phyloP scores from a whole-genome alignment of 1,140 invertebrate genomes.

The Lutraria rhynchaena region DNA sequence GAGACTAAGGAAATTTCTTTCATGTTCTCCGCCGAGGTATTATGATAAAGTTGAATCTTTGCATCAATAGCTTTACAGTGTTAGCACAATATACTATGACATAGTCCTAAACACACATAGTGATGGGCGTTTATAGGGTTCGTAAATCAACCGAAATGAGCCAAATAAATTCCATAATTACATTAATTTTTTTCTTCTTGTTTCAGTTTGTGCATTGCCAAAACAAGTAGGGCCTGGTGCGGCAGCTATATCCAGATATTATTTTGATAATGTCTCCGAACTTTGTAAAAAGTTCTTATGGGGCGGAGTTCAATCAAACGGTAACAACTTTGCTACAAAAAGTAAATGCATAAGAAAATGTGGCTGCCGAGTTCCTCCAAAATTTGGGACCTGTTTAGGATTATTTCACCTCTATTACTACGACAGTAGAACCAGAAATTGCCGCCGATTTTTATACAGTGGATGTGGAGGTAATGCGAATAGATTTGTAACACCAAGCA shows the following conservation, averaged over 20 bases:
- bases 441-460: background rate
- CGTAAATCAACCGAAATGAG: too few relatives aligned
- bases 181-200: too few relatives aligned
- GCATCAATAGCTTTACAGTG: too few relatives aligned
- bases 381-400: background rate
- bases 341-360: background rate
- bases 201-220: conserved; percentile 4
- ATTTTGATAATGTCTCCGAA: background rate
- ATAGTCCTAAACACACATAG: too few relatives aligned
- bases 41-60: too few relatives aligned
- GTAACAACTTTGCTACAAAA: background rate
- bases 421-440: background rate
- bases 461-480: conserved; percentile 5
- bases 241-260: background rate
- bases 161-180: too few relatives aligned
- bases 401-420: background rate
- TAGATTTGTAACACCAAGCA: background rate
- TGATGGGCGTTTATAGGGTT: too few relatives aligned
- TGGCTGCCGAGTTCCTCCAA: background rate
- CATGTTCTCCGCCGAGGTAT: too few relatives aligned
- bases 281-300: background rate
- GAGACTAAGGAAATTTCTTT: too few relatives aligned
- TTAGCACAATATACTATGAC: too few relatives aligned
- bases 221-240: background rate
- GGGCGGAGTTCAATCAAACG: conserved; percentile 6